Conservation (phyloP, 2,797 vertebrate species). For the Crenuchus spilurus region DNA sequence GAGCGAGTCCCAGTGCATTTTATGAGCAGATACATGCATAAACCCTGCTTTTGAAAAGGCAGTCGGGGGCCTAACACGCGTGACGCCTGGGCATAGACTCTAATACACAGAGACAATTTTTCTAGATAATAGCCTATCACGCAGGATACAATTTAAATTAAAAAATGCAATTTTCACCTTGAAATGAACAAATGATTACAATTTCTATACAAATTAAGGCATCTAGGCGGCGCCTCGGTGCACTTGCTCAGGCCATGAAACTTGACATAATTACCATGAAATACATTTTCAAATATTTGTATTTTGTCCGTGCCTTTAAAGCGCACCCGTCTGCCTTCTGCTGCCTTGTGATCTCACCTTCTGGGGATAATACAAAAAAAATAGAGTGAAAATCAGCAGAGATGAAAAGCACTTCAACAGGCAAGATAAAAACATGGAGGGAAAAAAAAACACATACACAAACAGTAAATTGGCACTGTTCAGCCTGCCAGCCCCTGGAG, state of each 20-base stretch:
- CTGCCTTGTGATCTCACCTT: slow-evolving; percentile 89
- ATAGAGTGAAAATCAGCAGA: slow-evolving; percentile 68
- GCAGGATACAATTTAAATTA: slow-evolving; percentile 97
- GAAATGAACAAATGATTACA: slow-evolving; percentile 99
- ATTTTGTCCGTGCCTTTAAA: slow-evolving; percentile 95
- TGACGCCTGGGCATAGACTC: slow-evolving; percentile 80
- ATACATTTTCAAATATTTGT: slow-evolving; percentile 99
- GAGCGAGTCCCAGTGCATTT: slow-evolving; percentile 61
- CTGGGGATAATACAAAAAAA: slow-evolving; percentile 85
- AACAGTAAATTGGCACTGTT: slow-evolving; percentile 71
- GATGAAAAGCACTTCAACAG: slow-evolving; percentile 72
- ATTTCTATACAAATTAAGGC: slow-evolving; percentile 99
- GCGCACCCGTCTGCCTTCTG: slow-evolving; percentile 87
- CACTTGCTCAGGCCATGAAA: slow-evolving; percentile 98
- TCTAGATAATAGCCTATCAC: slow-evolving; percentile 92
- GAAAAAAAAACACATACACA: slow-evolving; percentile 66
- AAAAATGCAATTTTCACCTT: slow-evolving; percentile 99
- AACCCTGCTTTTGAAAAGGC: slow-evolving; percentile 83
- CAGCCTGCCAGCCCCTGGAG: slow-evolving; percentile 77
- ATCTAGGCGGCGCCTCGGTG: slow-evolving; percentile 98
- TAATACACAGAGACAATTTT: slow-evolving; percentile 92
- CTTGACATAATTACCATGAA: slow-evolving; percentile 99
- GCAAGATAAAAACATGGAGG: slow-evolving; percentile 76
- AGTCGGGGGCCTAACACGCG: slow-evolving; percentile 84
- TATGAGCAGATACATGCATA: slow-evolving; percentile 77